Evolutionary conservation across 1,140 invertebrate species (phyloP).

Genomic region (Heterodera carotae): DNA sequence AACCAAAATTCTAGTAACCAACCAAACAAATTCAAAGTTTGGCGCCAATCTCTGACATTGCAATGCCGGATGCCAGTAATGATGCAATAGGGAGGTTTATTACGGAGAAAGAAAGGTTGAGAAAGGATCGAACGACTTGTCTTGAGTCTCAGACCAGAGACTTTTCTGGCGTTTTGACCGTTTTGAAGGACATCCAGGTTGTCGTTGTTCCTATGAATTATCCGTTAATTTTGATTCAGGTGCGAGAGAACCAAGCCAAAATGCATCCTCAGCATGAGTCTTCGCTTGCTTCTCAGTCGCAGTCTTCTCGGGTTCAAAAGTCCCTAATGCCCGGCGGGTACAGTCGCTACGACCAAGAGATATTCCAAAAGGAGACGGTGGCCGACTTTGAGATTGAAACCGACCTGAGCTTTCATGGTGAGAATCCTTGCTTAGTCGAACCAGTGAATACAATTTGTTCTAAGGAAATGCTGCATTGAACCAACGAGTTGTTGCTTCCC

Average conservation of each 20-base stretch:
- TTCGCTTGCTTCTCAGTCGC: not conserved
- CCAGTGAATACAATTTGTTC: not conserved
- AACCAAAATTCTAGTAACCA: not conserved
- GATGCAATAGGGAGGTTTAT: slow-evolving; percentile 44
- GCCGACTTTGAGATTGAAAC: slow-evolving; percentile 62
- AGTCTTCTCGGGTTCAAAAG: not conserved
- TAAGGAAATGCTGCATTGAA: slow-evolving; percentile 16
- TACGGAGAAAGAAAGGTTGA: slow-evolving; percentile 40
- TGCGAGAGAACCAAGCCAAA: slow-evolving; percentile 32
- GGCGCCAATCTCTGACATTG: slow-evolving; percentile 12
- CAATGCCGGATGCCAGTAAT: slow-evolving; percentile 25
- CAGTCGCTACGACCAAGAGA: slow-evolving; percentile 63
- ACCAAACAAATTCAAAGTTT: not conserved
- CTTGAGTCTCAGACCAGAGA: slow-evolving; percentile 43
- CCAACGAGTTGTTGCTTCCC: not conserved
- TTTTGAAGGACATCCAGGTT: slow-evolving; percentile 37
- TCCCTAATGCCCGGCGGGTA: slow-evolving; percentile 33
- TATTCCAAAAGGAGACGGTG: slow-evolving; percentile 52
- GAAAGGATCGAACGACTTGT: slow-evolving; percentile 40
- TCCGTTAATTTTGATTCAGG: not conserved
- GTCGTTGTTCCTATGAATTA: not conserved
- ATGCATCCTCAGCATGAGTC: not conserved
- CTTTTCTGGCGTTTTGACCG: slow-evolving; percentile 34
- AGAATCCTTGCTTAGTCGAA: not conserved
- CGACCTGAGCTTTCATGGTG: slow-evolving; percentile 55